A percentile compares a stretch with the other conserved stretches of the same genome.
Conservation (phyloP, 2,888 invertebrate genomes). For the Tillus elongatus region DNA sequence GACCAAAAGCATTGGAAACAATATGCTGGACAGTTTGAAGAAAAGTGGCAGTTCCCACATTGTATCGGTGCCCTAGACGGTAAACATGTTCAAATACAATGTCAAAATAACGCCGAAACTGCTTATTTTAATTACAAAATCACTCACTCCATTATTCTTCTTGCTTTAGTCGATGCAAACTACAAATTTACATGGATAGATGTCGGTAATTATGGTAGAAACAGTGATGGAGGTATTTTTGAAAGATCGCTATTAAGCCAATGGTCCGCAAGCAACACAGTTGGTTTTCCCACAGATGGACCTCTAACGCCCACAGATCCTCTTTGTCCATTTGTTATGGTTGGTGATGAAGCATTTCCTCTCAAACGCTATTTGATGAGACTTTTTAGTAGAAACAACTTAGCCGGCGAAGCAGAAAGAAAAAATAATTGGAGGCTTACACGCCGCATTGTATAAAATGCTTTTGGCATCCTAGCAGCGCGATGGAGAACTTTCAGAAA, state of each 20-base stretch:
- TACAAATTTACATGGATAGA: conserved; percentile 6
- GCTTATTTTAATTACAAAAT: conserved; percentile 3
- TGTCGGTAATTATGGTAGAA: conserved; percentile 3
- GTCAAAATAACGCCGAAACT: not conserved
- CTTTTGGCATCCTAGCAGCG: conserved; percentile 24
- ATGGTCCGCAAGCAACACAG: conserved; percentile 14
- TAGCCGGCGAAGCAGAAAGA: conserved; percentile 17
- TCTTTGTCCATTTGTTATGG: conserved; percentile 19
- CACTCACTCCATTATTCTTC: conserved; percentile 11
- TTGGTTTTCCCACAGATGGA: conserved; percentile 17
- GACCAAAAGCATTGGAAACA: conserved; percentile 6
- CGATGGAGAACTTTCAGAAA: conserved; percentile 22
- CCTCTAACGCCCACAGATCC: conserved; percentile 15
- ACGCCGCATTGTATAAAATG: conserved; percentile 22
- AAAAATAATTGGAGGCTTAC: conserved; percentile 18
- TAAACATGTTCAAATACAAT: conserved; percentile 2
- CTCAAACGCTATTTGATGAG: conserved; percentile 17
- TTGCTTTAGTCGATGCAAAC: conserved; percentile 6
- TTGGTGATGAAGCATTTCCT: conserved; percentile 21
- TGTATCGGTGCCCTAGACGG: conserved; percentile 9
- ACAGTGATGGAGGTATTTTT: conserved; percentile 8
- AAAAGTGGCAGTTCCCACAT: conserved; percentile 11
- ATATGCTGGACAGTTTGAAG: conserved; percentile 9
- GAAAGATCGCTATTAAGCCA: conserved; percentile 19
- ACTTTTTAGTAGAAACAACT: conserved; percentile 21